A percentile compares a stretch with the other conserved stretches of the same genome.
Conservation (phyloP, 2,888 invertebrate genomes). For the Philonicus albiceps region DNA sequence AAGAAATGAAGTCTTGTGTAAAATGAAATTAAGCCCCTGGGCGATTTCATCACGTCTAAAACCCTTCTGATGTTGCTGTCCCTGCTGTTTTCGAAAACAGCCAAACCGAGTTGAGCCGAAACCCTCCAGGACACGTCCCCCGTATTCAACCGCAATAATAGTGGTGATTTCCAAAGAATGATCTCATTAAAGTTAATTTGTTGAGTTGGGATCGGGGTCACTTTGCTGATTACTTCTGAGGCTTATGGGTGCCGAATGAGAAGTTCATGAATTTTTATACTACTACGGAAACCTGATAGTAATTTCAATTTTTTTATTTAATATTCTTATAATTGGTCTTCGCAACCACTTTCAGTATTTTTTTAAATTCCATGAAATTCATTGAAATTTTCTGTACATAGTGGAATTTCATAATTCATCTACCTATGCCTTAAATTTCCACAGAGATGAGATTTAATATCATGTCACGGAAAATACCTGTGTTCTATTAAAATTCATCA, state of each 20-base stretch:
- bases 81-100: not conserved
- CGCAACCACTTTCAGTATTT: not conserved
- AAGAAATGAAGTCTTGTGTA: constrained; percentile 35
- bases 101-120: not conserved
- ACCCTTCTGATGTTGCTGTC: not conserved
- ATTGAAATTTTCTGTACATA: not conserved
- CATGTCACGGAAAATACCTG: too few species aligned
- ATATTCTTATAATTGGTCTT: not conserved
- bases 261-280: not conserved
- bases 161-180: constrained; percentile 25
- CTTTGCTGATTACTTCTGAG: constrained; percentile 43
- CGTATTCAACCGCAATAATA: constrained; percentile 15
- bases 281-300: not conserved
- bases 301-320: not conserved
- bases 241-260: not conserved
- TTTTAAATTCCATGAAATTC: not conserved
- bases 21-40: constrained; percentile 22
- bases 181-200: constrained; percentile 44
- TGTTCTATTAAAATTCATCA: too few species aligned
- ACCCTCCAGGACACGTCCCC: not conserved
- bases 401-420: not conserved
- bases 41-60: constrained; percentile 21
- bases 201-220: constrained; percentile 41
- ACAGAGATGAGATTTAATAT: too few species aligned
- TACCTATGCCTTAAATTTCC: too few species aligned